phyloP scores from a whole-genome alignment of 2,888 invertebrate species.

The Epirrhoe tristata region DNA sequence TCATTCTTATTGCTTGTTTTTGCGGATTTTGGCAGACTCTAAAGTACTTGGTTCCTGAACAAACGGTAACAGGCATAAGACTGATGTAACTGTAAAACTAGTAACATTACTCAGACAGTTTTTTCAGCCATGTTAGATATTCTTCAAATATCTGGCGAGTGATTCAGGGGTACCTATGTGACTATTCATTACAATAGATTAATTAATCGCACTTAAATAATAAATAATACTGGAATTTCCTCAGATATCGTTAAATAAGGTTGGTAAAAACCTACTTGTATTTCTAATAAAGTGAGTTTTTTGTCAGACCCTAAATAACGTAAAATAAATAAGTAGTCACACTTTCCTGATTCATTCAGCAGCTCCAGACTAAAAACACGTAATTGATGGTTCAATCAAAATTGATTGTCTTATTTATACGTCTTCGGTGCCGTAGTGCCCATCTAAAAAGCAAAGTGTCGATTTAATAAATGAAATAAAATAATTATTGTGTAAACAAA shows the following conservation, averaged over 20 bases:
- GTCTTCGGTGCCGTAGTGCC: not conserved
- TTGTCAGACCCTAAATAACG: too few species aligned
- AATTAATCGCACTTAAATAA: too few species aligned
- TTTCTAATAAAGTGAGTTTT: too few species aligned
- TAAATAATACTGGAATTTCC: too few species aligned
- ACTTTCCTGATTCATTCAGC: not conserved
- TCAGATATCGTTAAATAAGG: too few species aligned
- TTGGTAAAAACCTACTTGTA: too few species aligned
- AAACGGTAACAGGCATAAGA: not conserved
- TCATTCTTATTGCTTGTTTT: conserved; percentile 4
- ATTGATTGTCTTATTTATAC: not conserved
- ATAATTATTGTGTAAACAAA: not conserved
- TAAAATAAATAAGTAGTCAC: not conserved
- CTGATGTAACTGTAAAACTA: not conserved
- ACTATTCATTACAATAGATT: too few species aligned
- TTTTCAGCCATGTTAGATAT: not conserved
- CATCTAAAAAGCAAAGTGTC: not conserved
- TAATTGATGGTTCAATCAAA: conserved; percentile 1
- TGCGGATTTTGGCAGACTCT: conserved; percentile 22
- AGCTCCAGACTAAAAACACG: not conserved
- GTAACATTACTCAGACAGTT: not conserved
- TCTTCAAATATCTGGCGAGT: too few species aligned
- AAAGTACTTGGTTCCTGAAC: not conserved
- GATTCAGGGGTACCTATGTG: too few species aligned
- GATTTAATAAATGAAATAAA: not conserved